These are phyloP conservation scores for Capitulum mitella DNA, from an alignment of 2,888 invertebrate genomes.

Conservation along the genomic window DNA sequence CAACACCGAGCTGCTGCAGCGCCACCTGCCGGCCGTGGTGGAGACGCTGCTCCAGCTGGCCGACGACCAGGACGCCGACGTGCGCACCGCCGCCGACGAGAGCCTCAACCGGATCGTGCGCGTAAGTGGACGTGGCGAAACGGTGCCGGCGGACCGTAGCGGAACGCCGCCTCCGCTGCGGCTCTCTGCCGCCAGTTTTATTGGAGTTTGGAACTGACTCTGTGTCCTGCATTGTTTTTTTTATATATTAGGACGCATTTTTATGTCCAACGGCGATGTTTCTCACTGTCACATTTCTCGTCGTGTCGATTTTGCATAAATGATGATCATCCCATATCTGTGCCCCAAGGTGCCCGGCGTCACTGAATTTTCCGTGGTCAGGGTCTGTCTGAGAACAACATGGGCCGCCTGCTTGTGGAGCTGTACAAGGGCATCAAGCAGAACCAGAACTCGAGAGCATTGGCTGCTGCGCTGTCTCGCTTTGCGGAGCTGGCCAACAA, in stretches of 20 bases:
- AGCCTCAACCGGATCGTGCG: constrained; percentile 35
- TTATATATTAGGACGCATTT: no score
- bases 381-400: constrained; percentile 33
- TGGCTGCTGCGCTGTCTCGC: constrained; percentile 66
- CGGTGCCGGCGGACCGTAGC: no score
- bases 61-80: constrained; percentile 35
- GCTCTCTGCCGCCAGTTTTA: no score
- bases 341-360: no score
- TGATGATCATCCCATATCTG: no score
- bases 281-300: neutral
- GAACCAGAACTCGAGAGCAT: constrained; percentile 61
- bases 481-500: constrained; percentile 67
- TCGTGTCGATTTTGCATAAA: no score
- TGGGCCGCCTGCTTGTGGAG: constrained; percentile 57
- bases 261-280: no score
- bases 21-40: constrained; percentile 32
- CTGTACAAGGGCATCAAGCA: constrained; percentile 64
- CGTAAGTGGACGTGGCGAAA: constrained; percentile 21
- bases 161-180: no score
- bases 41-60: constrained; percentile 35
- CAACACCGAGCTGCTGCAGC: constrained; percentile 26
- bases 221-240: no score
- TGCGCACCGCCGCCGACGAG: constrained; percentile 36
- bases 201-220: no score
- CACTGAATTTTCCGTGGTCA: no score